These are phyloP conservation scores for Zosterops hypoxanthus DNA, from an alignment of 2,113 vertebrate species.

Conservation along the genomic window DNA sequence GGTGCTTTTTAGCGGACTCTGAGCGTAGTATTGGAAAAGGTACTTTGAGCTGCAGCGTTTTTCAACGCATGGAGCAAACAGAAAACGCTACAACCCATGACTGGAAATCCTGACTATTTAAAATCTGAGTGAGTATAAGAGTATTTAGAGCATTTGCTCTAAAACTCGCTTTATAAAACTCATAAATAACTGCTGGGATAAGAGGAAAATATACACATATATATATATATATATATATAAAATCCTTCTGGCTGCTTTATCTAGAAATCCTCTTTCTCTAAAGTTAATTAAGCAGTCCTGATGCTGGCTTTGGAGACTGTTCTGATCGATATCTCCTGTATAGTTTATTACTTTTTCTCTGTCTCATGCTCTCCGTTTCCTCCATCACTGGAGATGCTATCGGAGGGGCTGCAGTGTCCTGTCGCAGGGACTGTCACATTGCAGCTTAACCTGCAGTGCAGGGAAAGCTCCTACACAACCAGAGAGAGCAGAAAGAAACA, in stretches of 20 bases:
- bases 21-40: background rate
- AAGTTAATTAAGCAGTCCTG: slow-evolving; percentile 15
- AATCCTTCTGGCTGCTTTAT: background rate
- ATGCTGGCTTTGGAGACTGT: background rate
- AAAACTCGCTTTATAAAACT: background rate
- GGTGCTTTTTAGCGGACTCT: background rate
- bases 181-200: background rate
- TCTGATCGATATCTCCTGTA: slow-evolving; percentile 31
- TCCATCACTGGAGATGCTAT: slow-evolving; percentile 36
- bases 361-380: slow-evolving; percentile 25
- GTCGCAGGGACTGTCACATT: background rate
- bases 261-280: background rate
- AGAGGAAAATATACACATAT: background rate
- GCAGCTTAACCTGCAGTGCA: background rate
- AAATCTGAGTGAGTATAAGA: background rate
- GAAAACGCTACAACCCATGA: background rate
- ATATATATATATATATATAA: background rate
- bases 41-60: background rate
- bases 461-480: background rate
- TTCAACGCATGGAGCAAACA: background rate
- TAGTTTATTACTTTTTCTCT: slow-evolving; percentile 52
- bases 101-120: background rate
- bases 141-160: background rate
- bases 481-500: background rate
- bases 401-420: background rate